Percentiles rank a stretch among this genome's conserved stretches.
These are phyloP conservation scores for Argyrosomus japonicus DNA, from an alignment of 2,113 vertebrate species.

Conservation along the genomic window DNA sequence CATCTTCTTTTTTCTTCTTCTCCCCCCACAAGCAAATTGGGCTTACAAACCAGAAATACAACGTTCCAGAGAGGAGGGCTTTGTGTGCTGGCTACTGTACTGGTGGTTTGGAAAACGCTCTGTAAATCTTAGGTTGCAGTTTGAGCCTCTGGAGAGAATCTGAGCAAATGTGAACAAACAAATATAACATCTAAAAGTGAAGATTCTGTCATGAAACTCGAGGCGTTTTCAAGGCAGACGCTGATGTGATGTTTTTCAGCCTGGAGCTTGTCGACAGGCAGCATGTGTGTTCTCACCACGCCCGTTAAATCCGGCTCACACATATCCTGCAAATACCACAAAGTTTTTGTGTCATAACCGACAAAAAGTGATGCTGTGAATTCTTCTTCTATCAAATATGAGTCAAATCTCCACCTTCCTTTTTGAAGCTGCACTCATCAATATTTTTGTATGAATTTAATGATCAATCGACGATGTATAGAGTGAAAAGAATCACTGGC, in stretches of 20 bases:
- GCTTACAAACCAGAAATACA: constrained; percentile 19
- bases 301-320: background rate
- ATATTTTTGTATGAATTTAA: background rate
- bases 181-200: constrained; percentile 2
- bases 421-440: background rate
- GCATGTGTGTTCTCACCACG: background rate
- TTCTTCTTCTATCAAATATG: background rate
- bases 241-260: constrained; percentile 2
- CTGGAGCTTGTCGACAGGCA: background rate
- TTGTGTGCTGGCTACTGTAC: constrained; percentile 25
- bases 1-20: constrained; percentile 16
- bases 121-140: background rate
- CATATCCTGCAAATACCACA: constrained; percentile 37
- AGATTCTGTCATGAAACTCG: background rate
- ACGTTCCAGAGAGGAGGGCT: constrained; percentile 2
- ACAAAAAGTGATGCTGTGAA: background rate
- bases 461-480: background rate
- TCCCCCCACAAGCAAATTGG: constrained; percentile 13
- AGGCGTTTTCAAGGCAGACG: background rate
- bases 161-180: background rate
- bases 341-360: background rate
- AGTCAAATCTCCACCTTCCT: background rate
- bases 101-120: background rate
- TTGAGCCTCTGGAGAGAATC: too few relatives aligned
- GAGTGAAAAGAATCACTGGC: background rate